Conservation (phyloP, 2,888 invertebrate species). For the Chalcis sispes region DNA sequence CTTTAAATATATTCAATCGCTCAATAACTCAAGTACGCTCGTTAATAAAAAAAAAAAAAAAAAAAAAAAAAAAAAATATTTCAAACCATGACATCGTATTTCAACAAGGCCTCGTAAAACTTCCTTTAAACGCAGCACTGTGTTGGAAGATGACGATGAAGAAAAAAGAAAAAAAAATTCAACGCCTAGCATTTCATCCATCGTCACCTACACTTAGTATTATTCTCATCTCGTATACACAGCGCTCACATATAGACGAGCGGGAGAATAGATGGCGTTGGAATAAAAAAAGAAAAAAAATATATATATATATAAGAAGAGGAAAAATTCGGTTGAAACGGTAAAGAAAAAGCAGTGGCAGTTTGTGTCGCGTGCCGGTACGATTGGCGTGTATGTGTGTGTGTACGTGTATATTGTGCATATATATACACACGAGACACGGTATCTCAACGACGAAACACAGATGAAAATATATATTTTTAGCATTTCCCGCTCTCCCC, state of each 20-base stretch:
- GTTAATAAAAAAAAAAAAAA: too few relatives aligned
- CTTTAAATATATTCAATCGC: too few relatives aligned
- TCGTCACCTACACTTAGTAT: background rate
- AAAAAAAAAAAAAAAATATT: too few relatives aligned
- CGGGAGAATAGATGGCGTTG: background rate
- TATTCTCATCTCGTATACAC: background rate
- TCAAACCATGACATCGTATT: too few relatives aligned
- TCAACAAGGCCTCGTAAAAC: too few relatives aligned
- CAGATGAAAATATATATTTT: constrained; percentile 52
- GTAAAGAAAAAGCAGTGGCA: background rate
- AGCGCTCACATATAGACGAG: background rate
- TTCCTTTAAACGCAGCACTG: too few relatives aligned
- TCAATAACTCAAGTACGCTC: too few relatives aligned
- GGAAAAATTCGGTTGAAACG: too few relatives aligned
- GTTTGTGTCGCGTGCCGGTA: constrained; percentile 32
- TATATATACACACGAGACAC: background rate
- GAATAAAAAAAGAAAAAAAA: constrained; percentile 1
- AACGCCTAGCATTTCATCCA: background rate
- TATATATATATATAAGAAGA: background rate
- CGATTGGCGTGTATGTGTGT: background rate
- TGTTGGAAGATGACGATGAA: too few relatives aligned
- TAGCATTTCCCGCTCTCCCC: constrained; percentile 21
- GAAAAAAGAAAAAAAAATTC: background rate
- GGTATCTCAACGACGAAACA: too few relatives aligned
- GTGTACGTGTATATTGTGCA: background rate